Percentiles rank a stretch among this genome's conserved stretches.
phyloP scores from a whole-genome alignment of 2,888 invertebrate genomes.

The Lomographa bimaculata region DNA sequence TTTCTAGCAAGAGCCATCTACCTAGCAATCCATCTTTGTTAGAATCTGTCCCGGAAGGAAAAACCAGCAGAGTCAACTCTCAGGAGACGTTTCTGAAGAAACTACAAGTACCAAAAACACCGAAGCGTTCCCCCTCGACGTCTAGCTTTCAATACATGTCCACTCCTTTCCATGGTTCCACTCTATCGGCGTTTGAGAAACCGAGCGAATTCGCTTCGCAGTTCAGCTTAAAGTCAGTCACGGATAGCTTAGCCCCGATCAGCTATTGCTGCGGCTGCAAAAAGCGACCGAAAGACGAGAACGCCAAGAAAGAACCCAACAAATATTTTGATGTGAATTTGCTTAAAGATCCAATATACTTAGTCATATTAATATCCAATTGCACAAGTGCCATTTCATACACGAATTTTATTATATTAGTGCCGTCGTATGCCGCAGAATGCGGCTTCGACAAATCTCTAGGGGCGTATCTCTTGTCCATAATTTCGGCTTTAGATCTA shows the following conservation, averaged over 20 bases:
- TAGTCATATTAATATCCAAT: constrained; percentile 92
- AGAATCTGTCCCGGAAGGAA: constrained; percentile 88
- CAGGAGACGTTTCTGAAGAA: constrained; percentile 70
- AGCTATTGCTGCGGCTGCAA: constrained; percentile 66
- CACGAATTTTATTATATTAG: constrained; percentile 92
- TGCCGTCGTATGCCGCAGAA: constrained; percentile 90
- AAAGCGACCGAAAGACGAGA: constrained; percentile 59
- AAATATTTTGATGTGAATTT: constrained; percentile 90
- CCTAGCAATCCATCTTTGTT: constrained; percentile 86
- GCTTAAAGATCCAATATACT: constrained; percentile 90
- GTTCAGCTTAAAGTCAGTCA: constrained; percentile 88
- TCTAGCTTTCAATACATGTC: constrained; percentile 93
- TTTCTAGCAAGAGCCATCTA: constrained; percentile 84
- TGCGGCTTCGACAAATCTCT: constrained; percentile 88
- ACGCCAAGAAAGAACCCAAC: constrained; percentile 67
- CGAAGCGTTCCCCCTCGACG: constrained; percentile 88
- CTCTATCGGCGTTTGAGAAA: constrained; percentile 89
- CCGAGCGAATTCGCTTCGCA: constrained; percentile 91
- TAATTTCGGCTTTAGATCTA: constrained; percentile 91
- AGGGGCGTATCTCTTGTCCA: constrained; percentile 89
- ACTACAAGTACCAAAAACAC: constrained; percentile 70
- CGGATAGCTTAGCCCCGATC: constrained; percentile 80
- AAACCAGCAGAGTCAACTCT: constrained; percentile 59
- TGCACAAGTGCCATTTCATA: constrained; percentile 94
- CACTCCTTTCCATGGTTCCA: constrained; percentile 93